Base-by-base conservation (phyloP, 2,888 invertebrate genomes). In the Lasioglossum malachurum region DNA sequence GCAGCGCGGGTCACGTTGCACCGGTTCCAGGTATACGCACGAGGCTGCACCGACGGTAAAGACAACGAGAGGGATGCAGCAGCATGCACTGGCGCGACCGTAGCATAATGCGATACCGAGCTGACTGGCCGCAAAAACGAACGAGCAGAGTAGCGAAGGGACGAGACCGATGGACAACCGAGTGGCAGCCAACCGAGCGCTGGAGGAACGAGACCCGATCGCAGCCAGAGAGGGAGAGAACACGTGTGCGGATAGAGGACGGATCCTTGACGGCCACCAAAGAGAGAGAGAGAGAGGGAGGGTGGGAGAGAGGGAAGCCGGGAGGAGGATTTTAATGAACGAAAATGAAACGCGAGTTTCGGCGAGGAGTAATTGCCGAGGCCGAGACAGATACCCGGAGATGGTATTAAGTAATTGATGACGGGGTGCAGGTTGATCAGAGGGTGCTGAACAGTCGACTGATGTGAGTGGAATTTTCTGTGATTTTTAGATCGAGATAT, bases 61-160 rank as follows among this genome's bases (percentile, higher is more conserved):
- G 64, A 80, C 73, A 27, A 67, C 73, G 35, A 72, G 46, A 60
- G 60, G 74, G 76, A 82, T 75, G 80, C 81, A 83, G 78, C 80
- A 76, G n/a, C 80, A 75, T 80, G n/a, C 64, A 79, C 46, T 82
- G 46, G 46, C 87, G 84, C 88, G 87, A 89, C 87, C 87, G 90
- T 86, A 88, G 88, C 91, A 93, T 93, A 90, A 93, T 92, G 91
- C 92, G 92, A 92, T 90, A 91, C 92, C 89, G 89, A 89, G 79
- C 89, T 87, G 86, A 92, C 91, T 89, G 89, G 83, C 87, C 86
- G 83, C 90, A 64, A 71, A 88, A 91, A 91, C 88, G 84, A 72
- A 73, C 80, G 82, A 83, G 77, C 81, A 79, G 87, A 90, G 86
- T 86, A 83, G 84, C 84, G 81, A 84, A 84, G 78, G 86, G 86